Conservation (phyloP, 2,113 vertebrate species). For the Corydoras maculifer region DNA sequence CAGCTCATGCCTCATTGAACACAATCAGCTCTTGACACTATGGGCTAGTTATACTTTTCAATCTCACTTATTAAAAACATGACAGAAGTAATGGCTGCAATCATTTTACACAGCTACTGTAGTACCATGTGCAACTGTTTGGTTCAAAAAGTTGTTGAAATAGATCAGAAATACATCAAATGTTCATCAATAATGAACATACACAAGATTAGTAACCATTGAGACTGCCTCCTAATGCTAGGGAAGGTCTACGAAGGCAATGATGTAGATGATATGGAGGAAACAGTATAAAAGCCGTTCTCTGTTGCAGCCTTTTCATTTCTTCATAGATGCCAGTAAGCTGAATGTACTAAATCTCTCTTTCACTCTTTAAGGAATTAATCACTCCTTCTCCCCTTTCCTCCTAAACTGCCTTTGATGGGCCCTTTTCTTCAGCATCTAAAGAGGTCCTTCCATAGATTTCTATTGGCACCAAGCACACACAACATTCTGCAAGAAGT, state of each 20-base stretch:
- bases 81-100: slow-evolving; percentile 15
- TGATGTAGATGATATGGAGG: slow-evolving; percentile 36
- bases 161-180: slow-evolving; percentile 3
- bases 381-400: slow-evolving; percentile 80
- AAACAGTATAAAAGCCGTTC: slow-evolving; percentile 45
- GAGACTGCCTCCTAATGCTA: slow-evolving; percentile 1
- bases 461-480: slow-evolving; percentile 93
- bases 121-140: slow-evolving; percentile 14
- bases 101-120: slow-evolving; percentile 16
- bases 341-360: slow-evolving; percentile 55
- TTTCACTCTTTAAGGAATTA: slow-evolving; percentile 73
- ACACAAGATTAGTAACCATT: slow-evolving; percentile 21
- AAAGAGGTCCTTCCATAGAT: slow-evolving; percentile 99
- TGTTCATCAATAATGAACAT: slow-evolving; percentile 17
- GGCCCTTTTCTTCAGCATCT: slow-evolving; percentile 97
- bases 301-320: slow-evolving; percentile 38
- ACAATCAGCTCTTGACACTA: slow-evolving; percentile 36
- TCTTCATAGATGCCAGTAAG: slow-evolving; percentile 36
- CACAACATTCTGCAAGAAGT: slow-evolving; percentile 99
- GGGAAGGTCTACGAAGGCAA: slow-evolving; percentile 23
- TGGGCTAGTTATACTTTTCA: slow-evolving; percentile 34
- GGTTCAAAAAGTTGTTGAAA: slow-evolving; percentile 26
- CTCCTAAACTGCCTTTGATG: slow-evolving; percentile 84
- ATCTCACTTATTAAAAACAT: slow-evolving; percentile 32
- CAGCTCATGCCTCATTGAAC: slow-evolving; percentile 42